These are phyloP conservation scores for Craterocephalus amniculus DNA, from an alignment of 2,797 vertebrate genomes.

Conservation along the genomic window DNA sequence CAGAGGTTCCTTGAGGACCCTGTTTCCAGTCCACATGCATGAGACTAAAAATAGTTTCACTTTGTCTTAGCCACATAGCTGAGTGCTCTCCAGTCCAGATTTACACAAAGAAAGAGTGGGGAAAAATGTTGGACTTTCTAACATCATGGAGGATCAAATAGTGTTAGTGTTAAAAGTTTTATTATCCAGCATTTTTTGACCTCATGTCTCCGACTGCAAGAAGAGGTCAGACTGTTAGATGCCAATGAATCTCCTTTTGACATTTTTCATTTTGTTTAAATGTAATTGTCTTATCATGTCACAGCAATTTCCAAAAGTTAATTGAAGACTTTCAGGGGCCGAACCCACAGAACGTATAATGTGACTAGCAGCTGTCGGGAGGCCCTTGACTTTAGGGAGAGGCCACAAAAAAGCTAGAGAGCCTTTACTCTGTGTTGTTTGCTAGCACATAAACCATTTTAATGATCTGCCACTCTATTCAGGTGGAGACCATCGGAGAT, in stretches of 20 bases:
- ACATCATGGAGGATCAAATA: constrained; percentile 43
- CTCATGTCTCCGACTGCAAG: constrained; percentile 23
- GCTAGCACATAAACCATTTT: constrained; percentile 17
- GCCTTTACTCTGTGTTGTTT: background rate
- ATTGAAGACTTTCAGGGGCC: constrained; percentile 7
- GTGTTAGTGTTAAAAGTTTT: constrained; percentile 46
- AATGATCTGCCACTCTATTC: constrained; percentile 39
- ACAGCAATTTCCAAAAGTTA: constrained; percentile 13
- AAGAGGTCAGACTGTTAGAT: constrained; percentile 25
- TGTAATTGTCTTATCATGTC: constrained; percentile 17
- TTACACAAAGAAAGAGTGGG: constrained; percentile 38
- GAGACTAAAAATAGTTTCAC: constrained; percentile 82
- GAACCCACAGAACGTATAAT: background rate
- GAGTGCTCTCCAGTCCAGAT: constrained; percentile 65
- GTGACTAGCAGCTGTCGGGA: constrained; percentile 3
- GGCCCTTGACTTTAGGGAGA: constrained; percentile 1
- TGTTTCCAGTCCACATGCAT: constrained; percentile 79
- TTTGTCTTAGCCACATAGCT: constrained; percentile 62
- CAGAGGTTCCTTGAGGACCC: constrained; percentile 77
- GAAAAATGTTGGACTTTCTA: constrained; percentile 32
- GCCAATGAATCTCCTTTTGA: constrained; percentile 43
- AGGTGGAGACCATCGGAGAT: constrained; percentile 99
- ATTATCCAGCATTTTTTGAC: constrained; percentile 28
- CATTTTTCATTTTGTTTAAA: constrained; percentile 28
- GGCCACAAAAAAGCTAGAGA: constrained; percentile 2